Conservation (phyloP, 2,888 invertebrate genomes). For the Neoitamus cyanurus region DNA sequence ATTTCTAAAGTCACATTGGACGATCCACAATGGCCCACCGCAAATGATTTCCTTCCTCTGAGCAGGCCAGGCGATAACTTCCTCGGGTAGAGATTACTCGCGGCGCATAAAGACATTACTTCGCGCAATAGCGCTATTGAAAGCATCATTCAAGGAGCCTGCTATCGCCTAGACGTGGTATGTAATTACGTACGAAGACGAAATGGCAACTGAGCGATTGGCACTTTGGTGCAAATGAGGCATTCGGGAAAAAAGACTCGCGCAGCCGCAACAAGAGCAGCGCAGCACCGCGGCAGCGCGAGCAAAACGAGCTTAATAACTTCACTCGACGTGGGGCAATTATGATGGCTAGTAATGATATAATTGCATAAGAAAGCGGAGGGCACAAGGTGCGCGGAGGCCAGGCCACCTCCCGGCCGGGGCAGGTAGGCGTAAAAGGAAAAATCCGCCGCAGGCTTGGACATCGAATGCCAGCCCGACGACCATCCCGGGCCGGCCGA, state of each 20-base stretch:
- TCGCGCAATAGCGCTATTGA: constrained; percentile 40
- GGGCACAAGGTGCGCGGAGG: neutral
- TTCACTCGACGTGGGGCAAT: constrained; percentile 47
- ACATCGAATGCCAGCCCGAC: neutral
- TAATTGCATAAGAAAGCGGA: constrained; percentile 31
- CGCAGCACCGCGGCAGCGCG: neutral
- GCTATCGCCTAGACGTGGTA: constrained; percentile 25
- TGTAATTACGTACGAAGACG: constrained; percentile 37
- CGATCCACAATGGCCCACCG: neutral
- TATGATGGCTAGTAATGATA: constrained; percentile 47
- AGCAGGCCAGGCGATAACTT: neutral
- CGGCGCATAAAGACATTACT: constrained; percentile 38
- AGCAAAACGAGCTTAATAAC: constrained; percentile 44
- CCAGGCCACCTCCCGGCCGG: neutral
- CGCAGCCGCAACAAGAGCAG: constrained; percentile 18
- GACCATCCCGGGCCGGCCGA: neutral
- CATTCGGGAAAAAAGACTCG: neutral
- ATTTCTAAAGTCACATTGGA: neutral
- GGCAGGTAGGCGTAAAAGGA: constrained; percentile 21
- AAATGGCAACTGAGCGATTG: constrained; percentile 39
- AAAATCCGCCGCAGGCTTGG: neutral
- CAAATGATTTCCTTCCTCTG: neutral
- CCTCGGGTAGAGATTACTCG: constrained; percentile 8
- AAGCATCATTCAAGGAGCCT: constrained; percentile 34
- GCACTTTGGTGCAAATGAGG: constrained; percentile 40